Percentiles rank a stretch among this genome's conserved stretches.
phyloP scores from a whole-genome alignment of 2,888 invertebrate genomes.

The Catocala sponsa region DNA sequence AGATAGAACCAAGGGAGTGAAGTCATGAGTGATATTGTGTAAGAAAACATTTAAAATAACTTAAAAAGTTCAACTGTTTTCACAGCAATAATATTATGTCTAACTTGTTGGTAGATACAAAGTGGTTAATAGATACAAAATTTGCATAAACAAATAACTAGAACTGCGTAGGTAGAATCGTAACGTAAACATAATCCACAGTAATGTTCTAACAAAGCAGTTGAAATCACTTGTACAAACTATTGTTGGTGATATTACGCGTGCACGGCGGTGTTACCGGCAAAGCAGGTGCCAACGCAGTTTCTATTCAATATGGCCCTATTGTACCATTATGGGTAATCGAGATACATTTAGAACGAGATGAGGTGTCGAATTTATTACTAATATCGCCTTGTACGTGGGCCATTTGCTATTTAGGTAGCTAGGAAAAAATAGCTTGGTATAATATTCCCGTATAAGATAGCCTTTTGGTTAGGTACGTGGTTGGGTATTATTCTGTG shows the following conservation, averaged over 20 bases:
- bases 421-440: slow-evolving; percentile 25
- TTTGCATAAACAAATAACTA: too few species aligned
- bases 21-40: too few species aligned
- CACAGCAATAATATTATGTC: too few species aligned
- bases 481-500: background rate
- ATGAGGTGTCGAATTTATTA: slow-evolving; percentile 76
- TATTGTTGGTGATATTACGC: slow-evolving; percentile 55
- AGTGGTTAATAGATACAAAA: too few species aligned
- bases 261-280: slow-evolving; percentile 60
- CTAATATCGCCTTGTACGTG: slow-evolving; percentile 55
- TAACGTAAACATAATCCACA: slow-evolving; percentile 6
- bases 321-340: slow-evolving; percentile 81
- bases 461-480: background rate
- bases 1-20: too few species aligned
- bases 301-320: slow-evolving; percentile 70
- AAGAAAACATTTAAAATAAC: too few species aligned
- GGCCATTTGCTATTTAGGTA: slow-evolving; percentile 43
- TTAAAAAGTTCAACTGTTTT: too few species aligned
- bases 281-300: slow-evolving; percentile 73
- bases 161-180: too few species aligned
- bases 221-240: slow-evolving; percentile 32
- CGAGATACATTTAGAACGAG: slow-evolving; percentile 72
- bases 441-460: slow-evolving; percentile 1
- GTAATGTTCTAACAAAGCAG: slow-evolving; percentile 22
- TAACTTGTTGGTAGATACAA: too few species aligned